These are phyloP conservation scores for Cephus rjabovi DNA, from an alignment of 2,888 invertebrate genomes.

Conservation along the genomic window DNA sequence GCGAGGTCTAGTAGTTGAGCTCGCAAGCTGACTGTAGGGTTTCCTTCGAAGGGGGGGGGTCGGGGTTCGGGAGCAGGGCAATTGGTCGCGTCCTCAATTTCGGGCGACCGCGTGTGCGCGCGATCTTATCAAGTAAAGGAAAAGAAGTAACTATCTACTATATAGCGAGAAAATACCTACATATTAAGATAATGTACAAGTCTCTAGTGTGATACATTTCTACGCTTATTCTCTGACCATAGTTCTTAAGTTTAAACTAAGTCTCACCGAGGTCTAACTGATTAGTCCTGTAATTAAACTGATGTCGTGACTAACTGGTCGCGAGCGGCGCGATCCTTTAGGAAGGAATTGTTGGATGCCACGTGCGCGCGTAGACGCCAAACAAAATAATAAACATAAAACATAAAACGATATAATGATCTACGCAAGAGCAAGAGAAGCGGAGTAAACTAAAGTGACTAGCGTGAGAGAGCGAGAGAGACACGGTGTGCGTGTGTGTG, in stretches of 20 bases:
- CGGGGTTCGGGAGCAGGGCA: not conserved
- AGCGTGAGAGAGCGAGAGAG: not conserved
- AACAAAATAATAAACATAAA: not conserved
- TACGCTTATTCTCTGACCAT: slow-evolving; percentile 63
- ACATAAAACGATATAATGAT: not conserved
- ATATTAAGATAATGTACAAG: slow-evolving; percentile 61
- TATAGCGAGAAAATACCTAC: slow-evolving; percentile 39
- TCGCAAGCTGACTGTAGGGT: too few species aligned
- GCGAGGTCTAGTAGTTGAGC: too few species aligned
- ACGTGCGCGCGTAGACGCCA: not conserved
- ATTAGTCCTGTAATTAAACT: slow-evolving; percentile 32
- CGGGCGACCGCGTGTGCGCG: not conserved
- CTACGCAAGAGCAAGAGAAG: not conserved
- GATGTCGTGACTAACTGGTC: slow-evolving; percentile 3
- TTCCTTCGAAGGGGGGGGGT: too few species aligned
- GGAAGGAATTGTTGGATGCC: not conserved
- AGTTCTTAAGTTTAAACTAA: slow-evolving; percentile 48
- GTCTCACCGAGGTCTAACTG: slow-evolving; percentile 8
- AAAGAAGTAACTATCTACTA: slow-evolving; percentile 7
- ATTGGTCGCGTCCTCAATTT: not conserved
- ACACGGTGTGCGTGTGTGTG: not conserved
- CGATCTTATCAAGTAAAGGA: slow-evolving; percentile 3
- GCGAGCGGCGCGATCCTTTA: not conserved
- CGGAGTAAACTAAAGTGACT: slow-evolving; percentile 2
- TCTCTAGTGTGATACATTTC: slow-evolving; percentile 64